Conservation (phyloP, 2,797 vertebrate species). For the Mus minutoides region DNA sequence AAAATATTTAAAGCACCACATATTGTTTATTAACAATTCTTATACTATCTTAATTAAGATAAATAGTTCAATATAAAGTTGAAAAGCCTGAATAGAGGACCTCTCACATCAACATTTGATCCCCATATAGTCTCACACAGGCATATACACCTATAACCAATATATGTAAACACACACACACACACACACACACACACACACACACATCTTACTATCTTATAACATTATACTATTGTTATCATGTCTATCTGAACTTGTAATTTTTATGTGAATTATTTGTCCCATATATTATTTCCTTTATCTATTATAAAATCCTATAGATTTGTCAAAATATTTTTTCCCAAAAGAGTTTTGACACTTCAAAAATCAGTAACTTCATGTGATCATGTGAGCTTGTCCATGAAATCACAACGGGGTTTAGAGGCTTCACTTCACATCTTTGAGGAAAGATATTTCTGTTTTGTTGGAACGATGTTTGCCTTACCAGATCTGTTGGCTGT, state of each 20-base stretch:
- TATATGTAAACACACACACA: not conserved
- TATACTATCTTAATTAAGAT: not conserved
- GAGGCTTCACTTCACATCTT: slow-evolving; percentile 54
- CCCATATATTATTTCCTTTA: not conserved
- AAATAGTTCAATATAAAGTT: not conserved
- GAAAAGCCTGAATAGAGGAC: too few relatives aligned
- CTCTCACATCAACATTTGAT: not conserved
- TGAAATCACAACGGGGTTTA: not conserved
- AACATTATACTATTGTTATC: not conserved
- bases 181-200: too few relatives aligned
- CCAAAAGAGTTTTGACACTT: slow-evolving; percentile 53
- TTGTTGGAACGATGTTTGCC: slow-evolving; percentile 52
- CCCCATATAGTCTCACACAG: not conserved
- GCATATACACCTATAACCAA: not conserved
- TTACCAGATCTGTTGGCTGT: slow-evolving; percentile 44
- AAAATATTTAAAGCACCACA: not conserved
- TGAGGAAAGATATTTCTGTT: slow-evolving; percentile 50
- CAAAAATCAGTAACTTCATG: slow-evolving; percentile 53
- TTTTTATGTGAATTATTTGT: not conserved
- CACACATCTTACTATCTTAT: not conserved
- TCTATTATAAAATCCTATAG: not conserved
- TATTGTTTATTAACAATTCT: not conserved
- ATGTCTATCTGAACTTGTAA: not conserved
- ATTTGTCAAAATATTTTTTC: slow-evolving; percentile 38
- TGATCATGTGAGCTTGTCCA: not conserved